Percentiles rank a stretch among this genome's conserved stretches.
Evolutionary conservation across 1,140 invertebrate species (phyloP).

Genomic region (Sitophilus oryzae): DNA sequence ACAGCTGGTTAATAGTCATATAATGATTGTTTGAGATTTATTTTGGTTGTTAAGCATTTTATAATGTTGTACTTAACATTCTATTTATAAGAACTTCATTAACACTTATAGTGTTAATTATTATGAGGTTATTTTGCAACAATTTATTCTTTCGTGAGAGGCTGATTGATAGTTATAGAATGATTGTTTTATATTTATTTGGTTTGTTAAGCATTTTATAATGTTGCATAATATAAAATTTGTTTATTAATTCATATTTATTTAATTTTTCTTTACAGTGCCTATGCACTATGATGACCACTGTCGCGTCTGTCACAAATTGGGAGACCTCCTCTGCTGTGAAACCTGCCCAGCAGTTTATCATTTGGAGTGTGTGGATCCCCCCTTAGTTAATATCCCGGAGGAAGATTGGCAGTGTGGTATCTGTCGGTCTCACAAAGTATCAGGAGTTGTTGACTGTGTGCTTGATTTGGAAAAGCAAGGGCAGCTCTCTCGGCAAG

Average conservation of each 20-base stretch:
- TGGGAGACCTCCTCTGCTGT: conserved; percentile 93
- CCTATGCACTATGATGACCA: conserved; percentile 93
- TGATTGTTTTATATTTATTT: too few relatives aligned
- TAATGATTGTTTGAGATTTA: too few relatives aligned
- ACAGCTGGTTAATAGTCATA: too few relatives aligned
- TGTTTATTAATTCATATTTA: conserved; percentile 2
- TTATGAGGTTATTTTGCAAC: too few relatives aligned
- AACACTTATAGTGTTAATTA: too few relatives aligned
- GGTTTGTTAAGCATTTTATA: conserved; percentile 1
- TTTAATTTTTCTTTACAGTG: conserved; percentile 48
- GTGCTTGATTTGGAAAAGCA: conserved; percentile 86
- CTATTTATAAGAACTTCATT: too few relatives aligned
- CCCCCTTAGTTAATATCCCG: conserved; percentile 86
- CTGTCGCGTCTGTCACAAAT: conserved; percentile 88
- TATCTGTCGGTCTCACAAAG: conserved; percentile 85
- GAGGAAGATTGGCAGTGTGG: conserved; percentile 95
- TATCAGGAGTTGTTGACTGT: conserved; percentile 88
- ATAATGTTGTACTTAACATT: background rate
- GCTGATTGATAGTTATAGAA: too few relatives aligned
- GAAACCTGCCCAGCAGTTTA: conserved; percentile 96
- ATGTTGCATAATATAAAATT: background rate
- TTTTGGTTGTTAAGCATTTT: conserved; percentile 1
- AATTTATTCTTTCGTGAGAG: too few relatives aligned
- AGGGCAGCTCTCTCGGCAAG: conserved; percentile 83
- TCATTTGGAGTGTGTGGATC: conserved; percentile 92